phyloP scores from a whole-genome alignment of 2,888 invertebrate genomes.

The Baronia brevicornis region DNA sequence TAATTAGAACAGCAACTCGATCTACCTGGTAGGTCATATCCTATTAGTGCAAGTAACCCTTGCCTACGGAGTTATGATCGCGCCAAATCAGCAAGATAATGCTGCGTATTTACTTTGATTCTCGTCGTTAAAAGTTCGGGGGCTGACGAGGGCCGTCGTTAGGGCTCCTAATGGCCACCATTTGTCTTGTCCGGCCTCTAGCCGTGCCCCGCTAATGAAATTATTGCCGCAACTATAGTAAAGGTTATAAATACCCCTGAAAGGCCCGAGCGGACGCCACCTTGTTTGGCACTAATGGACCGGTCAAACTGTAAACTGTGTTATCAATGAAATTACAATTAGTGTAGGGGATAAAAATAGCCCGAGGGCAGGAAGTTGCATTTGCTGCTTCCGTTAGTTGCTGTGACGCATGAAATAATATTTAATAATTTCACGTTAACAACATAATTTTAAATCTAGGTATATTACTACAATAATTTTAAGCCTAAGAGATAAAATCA shows the following conservation, averaged over 20 bases:
- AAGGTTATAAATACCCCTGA: slow-evolving; percentile 72
- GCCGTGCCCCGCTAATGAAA: slow-evolving; percentile 75
- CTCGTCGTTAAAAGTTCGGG: slow-evolving; percentile 74
- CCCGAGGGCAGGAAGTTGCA: slow-evolving; percentile 58
- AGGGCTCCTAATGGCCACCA: slow-evolving; percentile 73
- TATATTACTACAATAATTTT: too few relatives aligned
- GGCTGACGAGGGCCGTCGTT: slow-evolving; percentile 71
- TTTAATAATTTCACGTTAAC: too few relatives aligned
- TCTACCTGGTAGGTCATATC: slow-evolving; percentile 42
- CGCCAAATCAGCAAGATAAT: slow-evolving; percentile 72
- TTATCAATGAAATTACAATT: slow-evolving; percentile 77
- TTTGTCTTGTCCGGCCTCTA: slow-evolving; percentile 76
- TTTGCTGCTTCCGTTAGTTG: slow-evolving; percentile 20
- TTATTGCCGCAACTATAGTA: slow-evolving; percentile 75
- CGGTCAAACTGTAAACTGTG: slow-evolving; percentile 76
- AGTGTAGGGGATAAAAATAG: slow-evolving; percentile 65
- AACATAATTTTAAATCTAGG: too few relatives aligned
- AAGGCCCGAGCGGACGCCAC: slow-evolving; percentile 64
- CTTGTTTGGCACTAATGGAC: slow-evolving; percentile 73
- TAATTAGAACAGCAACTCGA: slow-evolving; percentile 19
- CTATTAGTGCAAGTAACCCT: slow-evolving; percentile 53
- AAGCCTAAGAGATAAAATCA: too few relatives aligned
- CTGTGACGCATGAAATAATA: too few relatives aligned
- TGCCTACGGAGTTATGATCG: slow-evolving; percentile 61
- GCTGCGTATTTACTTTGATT: slow-evolving; percentile 74